Evolutionary conservation across 2,113 vertebrate genomes (phyloP), one percentile per base, ranked within the genome.

Genomic region (Microcebus griseorufus): DNA sequence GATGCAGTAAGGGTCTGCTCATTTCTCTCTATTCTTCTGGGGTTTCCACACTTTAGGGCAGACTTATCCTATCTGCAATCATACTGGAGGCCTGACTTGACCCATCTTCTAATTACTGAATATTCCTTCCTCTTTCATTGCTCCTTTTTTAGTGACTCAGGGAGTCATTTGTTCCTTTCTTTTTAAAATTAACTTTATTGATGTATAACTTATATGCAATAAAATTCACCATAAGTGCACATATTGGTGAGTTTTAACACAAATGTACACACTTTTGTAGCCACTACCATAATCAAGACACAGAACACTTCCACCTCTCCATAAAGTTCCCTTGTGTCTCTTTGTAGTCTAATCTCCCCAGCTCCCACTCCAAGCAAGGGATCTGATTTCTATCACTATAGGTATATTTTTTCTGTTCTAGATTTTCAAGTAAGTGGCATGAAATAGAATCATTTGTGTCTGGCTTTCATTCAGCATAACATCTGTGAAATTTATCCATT

Each of bases 371-470:
- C 4, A 76, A 76, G 73, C 29, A 69, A 82, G 20, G n/a, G 16
- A 87, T n/a, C 20, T 83, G 65, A 78, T 62, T 90, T 93, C 22
- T 9, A 42, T 48, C 67, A 37, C 42, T 70, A 13, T 25, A 37
- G 14, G 62, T 70, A n/a, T 37, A 32, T 72, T 79, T 80, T 39
- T 14, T 92, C 18, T 81, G 29, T 92, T 81, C 45, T 58, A 81
- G 78, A 86, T 92, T 85, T 94, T 92, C 29, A 92, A 18, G 3
- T 32, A 88, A 51, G 34, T 84, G 32, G 45, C 94, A 73, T 88
- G 42, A 88, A 37, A 85, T 48, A 70, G 29, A 60, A 73, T 65
- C 13, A 48, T 93, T 58, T 76, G 42, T 70, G 32, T 86, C 39
- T 69, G 39, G 23, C 48, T 88, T 96, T 92, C 20, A 58, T 37